phyloP scores from a whole-genome alignment of 2,113 vertebrate species.

The Anser cygnoides region DNA sequence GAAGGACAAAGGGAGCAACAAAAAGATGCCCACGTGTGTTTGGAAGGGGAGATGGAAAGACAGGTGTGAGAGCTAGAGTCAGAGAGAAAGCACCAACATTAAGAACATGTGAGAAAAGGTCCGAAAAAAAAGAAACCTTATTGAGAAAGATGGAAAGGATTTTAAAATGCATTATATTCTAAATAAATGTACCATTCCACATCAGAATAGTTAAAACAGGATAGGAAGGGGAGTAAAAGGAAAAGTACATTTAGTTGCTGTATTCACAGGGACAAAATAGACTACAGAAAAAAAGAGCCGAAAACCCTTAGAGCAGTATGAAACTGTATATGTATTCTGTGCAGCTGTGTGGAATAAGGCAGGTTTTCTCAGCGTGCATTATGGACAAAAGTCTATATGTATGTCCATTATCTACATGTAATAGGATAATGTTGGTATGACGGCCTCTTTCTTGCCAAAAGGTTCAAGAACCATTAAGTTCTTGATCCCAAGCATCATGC shows the following conservation, averaged over 20 bases:
- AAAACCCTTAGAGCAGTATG: not conserved
- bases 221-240: not conserved
- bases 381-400: not conserved
- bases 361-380: not conserved
- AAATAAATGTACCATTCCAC: not conserved
- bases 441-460: not conserved
- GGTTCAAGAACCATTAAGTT: not conserved
- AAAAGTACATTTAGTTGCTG: not conserved
- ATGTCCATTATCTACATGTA: no score
- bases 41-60: not conserved
- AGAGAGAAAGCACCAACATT: rapidly evolving
- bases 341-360: not conserved
- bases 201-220: not conserved
- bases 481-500: not conserved
- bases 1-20: not conserved
- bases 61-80: not conserved
- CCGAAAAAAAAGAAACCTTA: rapidly evolving
- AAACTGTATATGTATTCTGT: not conserved
- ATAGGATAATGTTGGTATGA: not conserved
- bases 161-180: not conserved
- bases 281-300: not conserved
- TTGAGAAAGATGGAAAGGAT: not conserved
- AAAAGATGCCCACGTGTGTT: not conserved
- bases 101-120: not conserved
- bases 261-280: not conserved